Conservation (phyloP, 2,113 vertebrate genomes). For the Gobius niger region DNA sequence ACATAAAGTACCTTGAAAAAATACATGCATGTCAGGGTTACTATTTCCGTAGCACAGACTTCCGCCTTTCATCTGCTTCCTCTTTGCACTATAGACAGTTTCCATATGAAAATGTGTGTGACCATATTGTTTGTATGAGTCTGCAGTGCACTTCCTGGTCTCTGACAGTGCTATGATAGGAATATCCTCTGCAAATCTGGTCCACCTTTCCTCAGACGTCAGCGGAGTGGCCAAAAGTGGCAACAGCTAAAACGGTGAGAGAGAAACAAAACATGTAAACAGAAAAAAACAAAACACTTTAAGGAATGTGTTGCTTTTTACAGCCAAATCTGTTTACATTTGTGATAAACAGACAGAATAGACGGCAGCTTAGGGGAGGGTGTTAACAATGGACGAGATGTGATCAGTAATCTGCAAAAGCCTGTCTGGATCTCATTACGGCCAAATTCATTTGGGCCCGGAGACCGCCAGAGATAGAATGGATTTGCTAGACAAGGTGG, state of each 20-base stretch:
- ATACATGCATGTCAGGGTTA: slow-evolving; percentile 11
- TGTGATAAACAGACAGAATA: slow-evolving; percentile 31
- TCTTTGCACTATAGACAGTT: slow-evolving; percentile 40
- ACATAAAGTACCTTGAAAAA: slow-evolving; percentile 21
- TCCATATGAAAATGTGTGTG: slow-evolving; percentile 20
- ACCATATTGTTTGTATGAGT: slow-evolving; percentile 12
- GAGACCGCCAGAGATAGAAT: slow-evolving; percentile 2
- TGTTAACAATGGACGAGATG: slow-evolving; percentile 61
- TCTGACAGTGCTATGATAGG: slow-evolving; percentile 50
- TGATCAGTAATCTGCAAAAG: slow-evolving; percentile 57
- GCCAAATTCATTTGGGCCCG: slow-evolving; percentile 43
- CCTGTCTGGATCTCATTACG: slow-evolving; percentile 61
- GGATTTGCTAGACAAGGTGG: not conserved
- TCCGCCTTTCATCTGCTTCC: slow-evolving; percentile 49
- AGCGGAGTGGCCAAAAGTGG: slow-evolving; percentile 51
- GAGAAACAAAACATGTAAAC: slow-evolving; percentile 6
- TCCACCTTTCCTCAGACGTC: slow-evolving; percentile 35
- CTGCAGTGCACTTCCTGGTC: slow-evolving; percentile 59
- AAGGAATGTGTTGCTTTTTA: slow-evolving; percentile 27
- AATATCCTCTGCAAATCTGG: slow-evolving; percentile 45
- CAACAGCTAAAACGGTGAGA: slow-evolving; percentile 7
- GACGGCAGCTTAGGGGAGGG: slow-evolving; percentile 34
- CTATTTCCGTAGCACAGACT: slow-evolving; percentile 42
- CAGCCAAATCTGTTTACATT: slow-evolving; percentile 30
- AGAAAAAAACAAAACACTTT: too few relatives aligned